Conservation (phyloP, 2,888 invertebrate species). For the Bimastos eiseni region DNA sequence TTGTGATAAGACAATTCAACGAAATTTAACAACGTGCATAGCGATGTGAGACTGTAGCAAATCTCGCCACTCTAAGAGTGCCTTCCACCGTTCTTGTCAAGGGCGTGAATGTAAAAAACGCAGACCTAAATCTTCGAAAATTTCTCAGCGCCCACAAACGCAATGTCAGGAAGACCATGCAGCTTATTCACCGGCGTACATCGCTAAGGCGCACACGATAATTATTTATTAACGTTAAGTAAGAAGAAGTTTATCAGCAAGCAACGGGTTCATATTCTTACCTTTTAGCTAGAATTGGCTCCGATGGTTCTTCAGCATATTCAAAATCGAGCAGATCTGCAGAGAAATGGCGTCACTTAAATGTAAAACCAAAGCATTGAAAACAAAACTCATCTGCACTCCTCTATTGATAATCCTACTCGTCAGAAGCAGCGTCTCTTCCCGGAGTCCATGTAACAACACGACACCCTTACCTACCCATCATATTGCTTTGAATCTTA, state of each 20-base stretch:
- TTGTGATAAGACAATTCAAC: not conserved
- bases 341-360: not conserved
- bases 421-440: not conserved
- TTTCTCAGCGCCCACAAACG: too few relatives aligned
- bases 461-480: not conserved
- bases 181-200: too few relatives aligned
- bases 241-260: too few relatives aligned
- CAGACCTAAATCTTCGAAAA: too few relatives aligned
- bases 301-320: not conserved
- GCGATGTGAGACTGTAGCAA: not conserved
- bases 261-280: not conserved
- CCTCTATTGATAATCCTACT: not conserved
- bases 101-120: too few relatives aligned
- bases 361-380: not conserved
- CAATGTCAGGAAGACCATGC: too few relatives aligned
- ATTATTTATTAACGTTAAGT: too few relatives aligned
- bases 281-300: not conserved
- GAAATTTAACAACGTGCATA: not conserved
- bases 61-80: not conserved
- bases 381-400: not conserved
- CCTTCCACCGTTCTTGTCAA: not conserved
- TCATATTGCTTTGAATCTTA: not conserved
- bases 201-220: too few relatives aligned
- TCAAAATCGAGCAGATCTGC: not conserved
- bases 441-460: not conserved